Evolutionary conservation across 2,797 vertebrate genomes (phyloP).

Genomic region (Pogonophryne albipinna): DNA sequence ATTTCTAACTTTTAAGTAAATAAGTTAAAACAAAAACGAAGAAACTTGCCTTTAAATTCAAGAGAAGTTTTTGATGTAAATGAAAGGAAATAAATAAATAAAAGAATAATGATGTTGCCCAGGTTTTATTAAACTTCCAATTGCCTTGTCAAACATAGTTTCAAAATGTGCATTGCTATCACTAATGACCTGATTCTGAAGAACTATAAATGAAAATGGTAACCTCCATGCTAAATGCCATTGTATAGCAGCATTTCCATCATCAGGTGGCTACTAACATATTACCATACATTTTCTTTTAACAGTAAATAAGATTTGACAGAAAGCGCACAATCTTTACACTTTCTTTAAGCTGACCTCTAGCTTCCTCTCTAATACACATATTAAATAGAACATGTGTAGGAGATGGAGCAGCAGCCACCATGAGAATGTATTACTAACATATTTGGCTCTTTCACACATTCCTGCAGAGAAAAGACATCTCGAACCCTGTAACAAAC

Average conservation of each 20-base stretch:
- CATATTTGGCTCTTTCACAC: constrained; percentile 7
- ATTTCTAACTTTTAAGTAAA: too few species aligned
- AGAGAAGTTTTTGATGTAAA: too few species aligned
- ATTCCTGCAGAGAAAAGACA: not conserved
- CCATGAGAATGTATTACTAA: not conserved
- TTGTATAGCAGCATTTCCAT: not conserved
- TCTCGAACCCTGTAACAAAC: not conserved
- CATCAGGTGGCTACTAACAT: not conserved
- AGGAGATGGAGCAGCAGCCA: not conserved
- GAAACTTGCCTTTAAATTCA: too few species aligned
- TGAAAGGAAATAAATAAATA: too few species aligned
- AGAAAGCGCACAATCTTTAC: not conserved
- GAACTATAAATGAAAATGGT: not conserved
- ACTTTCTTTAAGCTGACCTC: not conserved
- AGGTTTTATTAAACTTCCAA: not conserved
- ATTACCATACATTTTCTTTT: not conserved
- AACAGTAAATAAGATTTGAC: not conserved
- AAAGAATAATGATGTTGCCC: too few species aligned
- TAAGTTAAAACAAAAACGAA: too few species aligned
- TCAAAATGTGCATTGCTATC: not conserved
- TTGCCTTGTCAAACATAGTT: not conserved
- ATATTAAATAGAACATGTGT: not conserved
- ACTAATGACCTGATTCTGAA: constrained; percentile 1
- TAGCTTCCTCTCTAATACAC: not conserved
- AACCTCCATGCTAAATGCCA: not conserved